These are phyloP conservation scores for Glaucomys volans DNA, from an alignment of 2,113 vertebrate species.

Conservation along the genomic window DNA sequence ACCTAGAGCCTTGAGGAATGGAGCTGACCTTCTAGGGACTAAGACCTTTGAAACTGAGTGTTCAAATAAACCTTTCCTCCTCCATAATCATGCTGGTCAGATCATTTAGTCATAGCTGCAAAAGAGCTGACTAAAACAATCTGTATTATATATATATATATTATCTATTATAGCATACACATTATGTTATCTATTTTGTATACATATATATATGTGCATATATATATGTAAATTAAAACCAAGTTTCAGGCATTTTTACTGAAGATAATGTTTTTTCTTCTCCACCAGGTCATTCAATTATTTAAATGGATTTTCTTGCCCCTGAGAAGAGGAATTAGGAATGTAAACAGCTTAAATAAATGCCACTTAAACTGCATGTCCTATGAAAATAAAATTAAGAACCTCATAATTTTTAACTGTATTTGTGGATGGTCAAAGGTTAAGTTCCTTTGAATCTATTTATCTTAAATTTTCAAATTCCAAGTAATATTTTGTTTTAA, in stretches of 20 bases:
- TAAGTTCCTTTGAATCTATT: neutral
- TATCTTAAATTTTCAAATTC: neutral
- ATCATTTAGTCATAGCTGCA: too few species aligned
- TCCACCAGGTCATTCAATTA: neutral
- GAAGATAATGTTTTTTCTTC: neutral
- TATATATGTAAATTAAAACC: neutral
- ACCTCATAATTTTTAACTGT: neutral
- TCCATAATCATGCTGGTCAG: too few species aligned
- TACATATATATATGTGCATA: too few species aligned
- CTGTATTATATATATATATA: neutral
- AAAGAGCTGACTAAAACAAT: too few species aligned
- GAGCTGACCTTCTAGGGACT: too few species aligned
- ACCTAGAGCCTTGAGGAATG: too few species aligned
- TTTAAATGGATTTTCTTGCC: neutral
- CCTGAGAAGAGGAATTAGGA: neutral
- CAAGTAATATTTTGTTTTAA: neutral
- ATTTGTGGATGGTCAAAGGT: neutral
- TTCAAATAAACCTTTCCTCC: too few species aligned
- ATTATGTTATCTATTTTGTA: neutral
- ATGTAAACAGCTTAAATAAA: neutral
- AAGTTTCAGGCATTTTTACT: neutral
- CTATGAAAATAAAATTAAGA: neutral
- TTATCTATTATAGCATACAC: neutral
- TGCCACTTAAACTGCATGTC: neutral
- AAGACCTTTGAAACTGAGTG: too few species aligned